phyloP scores from a whole-genome alignment of 2,797 vertebrate genomes.

The Gobionotothen gibberifrons region DNA sequence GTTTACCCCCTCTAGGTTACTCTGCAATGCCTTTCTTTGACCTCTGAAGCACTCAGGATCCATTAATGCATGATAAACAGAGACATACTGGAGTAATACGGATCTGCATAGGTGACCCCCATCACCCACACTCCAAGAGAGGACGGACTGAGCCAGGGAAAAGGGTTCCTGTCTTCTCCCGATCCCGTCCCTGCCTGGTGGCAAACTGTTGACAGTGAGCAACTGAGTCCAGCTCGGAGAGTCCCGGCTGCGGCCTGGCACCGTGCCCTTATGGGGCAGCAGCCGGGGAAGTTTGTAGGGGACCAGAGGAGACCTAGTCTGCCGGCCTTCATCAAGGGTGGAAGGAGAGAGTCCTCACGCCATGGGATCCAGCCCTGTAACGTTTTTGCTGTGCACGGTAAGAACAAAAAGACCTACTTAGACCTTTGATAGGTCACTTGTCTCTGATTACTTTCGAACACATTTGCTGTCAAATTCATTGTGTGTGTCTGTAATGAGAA shows the following conservation, averaged over 20 bases:
- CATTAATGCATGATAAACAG: constrained; percentile 73
- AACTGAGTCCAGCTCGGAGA: constrained; percentile 76
- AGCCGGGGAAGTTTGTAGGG: constrained; percentile 98
- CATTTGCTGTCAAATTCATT: not conserved
- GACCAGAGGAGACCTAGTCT: constrained; percentile 98
- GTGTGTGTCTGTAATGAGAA: not conserved
- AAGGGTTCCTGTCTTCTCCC: constrained; percentile 42
- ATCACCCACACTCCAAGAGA: constrained; percentile 46
- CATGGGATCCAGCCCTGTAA: constrained; percentile 92
- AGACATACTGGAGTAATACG: constrained; percentile 57
- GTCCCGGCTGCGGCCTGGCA: constrained; percentile 85
- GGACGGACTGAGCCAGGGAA: constrained; percentile 52
- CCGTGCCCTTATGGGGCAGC: constrained; percentile 98
- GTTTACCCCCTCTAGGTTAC: constrained; percentile 38
- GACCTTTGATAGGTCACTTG: not conserved
- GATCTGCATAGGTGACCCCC: constrained; percentile 48
- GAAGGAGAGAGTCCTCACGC: constrained; percentile 90
- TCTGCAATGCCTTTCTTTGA: constrained; percentile 42
- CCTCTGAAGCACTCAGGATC: constrained; percentile 44
- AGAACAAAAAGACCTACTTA: constrained; percentile 65
- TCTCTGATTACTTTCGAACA: too few relatives aligned
- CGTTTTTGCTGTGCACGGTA: constrained; percentile 96
- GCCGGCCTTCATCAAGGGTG: constrained; percentile 95
- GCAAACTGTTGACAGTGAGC: constrained; percentile 49
- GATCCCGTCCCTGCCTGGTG: constrained; percentile 28